A percentile compares a stretch with the other conserved stretches of the same genome.
Conservation (phyloP, 2,888 invertebrate species). For the Zaprionus obscuricornis region DNA sequence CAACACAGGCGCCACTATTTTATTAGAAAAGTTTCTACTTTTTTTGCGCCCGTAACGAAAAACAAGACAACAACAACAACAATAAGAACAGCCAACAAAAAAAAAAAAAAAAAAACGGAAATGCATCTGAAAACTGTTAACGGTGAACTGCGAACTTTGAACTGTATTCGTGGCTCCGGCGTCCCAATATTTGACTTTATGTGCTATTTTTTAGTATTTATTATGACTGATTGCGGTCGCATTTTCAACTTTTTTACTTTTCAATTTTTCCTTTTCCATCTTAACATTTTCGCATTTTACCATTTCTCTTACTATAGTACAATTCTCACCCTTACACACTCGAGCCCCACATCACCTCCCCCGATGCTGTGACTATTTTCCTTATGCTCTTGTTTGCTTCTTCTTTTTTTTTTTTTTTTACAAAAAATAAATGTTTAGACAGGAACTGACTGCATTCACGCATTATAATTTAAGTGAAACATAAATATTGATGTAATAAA, state of each 20-base stretch:
- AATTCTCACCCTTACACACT: background rate
- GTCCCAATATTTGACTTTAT: slow-evolving; percentile 70
- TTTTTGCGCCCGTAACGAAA: slow-evolving; percentile 8
- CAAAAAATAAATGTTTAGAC: slow-evolving; percentile 67
- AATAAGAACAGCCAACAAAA: slow-evolving; percentile 25
- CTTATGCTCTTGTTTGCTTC: slow-evolving; percentile 38
- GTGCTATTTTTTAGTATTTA: slow-evolving; percentile 77
- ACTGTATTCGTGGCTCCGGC: slow-evolving; percentile 15
- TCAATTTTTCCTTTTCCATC: slow-evolving; percentile 23
- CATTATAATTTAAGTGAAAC: slow-evolving; percentile 80
- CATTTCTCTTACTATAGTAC: background rate
- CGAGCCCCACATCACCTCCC: no score
- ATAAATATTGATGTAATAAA: slow-evolving; percentile 80
- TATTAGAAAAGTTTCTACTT: slow-evolving; percentile 74
- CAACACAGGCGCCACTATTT: slow-evolving; percentile 60
- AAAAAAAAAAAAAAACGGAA: slow-evolving; percentile 7
- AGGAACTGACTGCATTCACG: slow-evolving; percentile 76
- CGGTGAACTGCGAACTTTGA: slow-evolving; percentile 12
- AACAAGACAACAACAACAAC: slow-evolving; percentile 18
- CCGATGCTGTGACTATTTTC: background rate
- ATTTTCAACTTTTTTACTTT: slow-evolving; percentile 30
- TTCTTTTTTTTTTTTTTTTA: no score
- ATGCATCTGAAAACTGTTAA: slow-evolving; percentile 13
- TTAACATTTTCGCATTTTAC: background rate
- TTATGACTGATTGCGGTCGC: slow-evolving; percentile 72